These are phyloP conservation scores for Andricus curvator DNA, from an alignment of 2,888 invertebrate genomes.

Conservation along the genomic window DNA sequence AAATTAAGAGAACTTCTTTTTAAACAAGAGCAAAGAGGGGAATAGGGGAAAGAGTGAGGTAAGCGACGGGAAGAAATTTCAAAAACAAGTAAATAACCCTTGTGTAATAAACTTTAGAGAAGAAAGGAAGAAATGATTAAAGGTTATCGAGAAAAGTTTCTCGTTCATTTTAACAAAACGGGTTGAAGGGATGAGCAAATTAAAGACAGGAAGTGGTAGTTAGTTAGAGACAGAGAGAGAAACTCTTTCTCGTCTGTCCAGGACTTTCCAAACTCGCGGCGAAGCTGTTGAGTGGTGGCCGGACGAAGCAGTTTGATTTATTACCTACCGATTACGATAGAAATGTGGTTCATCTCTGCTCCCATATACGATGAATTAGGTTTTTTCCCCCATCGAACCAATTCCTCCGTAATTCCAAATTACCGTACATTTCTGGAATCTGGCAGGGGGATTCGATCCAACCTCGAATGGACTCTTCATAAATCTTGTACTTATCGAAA, in stretches of 20 bases:
- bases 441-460: neutral
- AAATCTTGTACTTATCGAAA: constrained; percentile 22
- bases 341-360: constrained; percentile 29
- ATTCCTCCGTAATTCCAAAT: neutral
- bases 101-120: neutral
- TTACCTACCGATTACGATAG: constrained; percentile 22
- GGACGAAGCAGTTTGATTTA: constrained; percentile 24
- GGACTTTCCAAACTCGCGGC: constrained; percentile 16
- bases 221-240: constrained; percentile 6
- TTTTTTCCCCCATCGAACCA: constrained; percentile 1
- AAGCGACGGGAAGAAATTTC: neutral
- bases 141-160: constrained; percentile 22
- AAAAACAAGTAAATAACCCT: neutral
- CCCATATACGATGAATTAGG: constrained; percentile 1
- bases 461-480: neutral
- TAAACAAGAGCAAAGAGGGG: too few relatives aligned
- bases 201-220: constrained; percentile 22
- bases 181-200: constrained; percentile 13
- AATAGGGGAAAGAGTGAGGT: neutral
- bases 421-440: constrained; percentile 4
- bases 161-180: constrained; percentile 2
- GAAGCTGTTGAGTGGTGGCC: constrained; percentile 8
- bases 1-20: too few relatives aligned
- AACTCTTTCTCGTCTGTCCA: constrained; percentile 12
- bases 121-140: neutral